Evolutionary conservation across 2,888 invertebrate genomes (phyloP).

Genomic region (Formica aserva): DNA sequence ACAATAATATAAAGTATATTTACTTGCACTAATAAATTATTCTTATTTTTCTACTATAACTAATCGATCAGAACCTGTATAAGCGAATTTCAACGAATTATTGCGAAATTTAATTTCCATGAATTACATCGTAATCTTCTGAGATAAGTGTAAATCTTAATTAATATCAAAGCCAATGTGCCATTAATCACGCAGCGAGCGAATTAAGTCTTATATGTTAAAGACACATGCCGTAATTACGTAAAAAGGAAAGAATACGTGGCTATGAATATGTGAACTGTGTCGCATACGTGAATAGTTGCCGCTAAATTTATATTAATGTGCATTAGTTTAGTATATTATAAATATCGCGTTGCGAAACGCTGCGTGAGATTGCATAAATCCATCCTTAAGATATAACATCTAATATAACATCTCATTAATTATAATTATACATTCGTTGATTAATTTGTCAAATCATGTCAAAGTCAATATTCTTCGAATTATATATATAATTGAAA

Average conservation of each 20-base stretch:
- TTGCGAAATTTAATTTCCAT: conserved; percentile 16
- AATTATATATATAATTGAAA: background rate
- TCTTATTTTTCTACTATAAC: background rate
- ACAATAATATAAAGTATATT: background rate
- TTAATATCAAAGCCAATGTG: background rate
- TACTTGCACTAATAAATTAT: background rate
- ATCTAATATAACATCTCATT: background rate
- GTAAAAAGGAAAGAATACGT: conserved; percentile 34
- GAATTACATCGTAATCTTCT: conserved; percentile 19
- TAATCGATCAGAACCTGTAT: background rate
- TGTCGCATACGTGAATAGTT: conserved; percentile 23
- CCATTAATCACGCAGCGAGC: conserved; percentile 30
- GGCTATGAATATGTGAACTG: background rate
- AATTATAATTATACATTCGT: background rate
- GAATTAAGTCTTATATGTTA: conserved; percentile 8
- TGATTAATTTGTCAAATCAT: background rate
- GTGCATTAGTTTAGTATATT: background rate
- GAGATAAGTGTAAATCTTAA: conserved; percentile 1
- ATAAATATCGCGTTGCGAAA: background rate
- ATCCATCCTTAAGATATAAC: conserved; percentile 3
- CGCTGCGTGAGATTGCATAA: background rate
- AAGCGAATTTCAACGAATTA: conserved; percentile 7
- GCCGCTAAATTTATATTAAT: conserved; percentile 1
- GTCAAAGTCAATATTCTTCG: background rate
- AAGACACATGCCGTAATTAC: conserved; percentile 31